Evolutionary conservation across 2,888 invertebrate genomes (phyloP).

Genomic region (Ectemnius cavifrons): DNA sequence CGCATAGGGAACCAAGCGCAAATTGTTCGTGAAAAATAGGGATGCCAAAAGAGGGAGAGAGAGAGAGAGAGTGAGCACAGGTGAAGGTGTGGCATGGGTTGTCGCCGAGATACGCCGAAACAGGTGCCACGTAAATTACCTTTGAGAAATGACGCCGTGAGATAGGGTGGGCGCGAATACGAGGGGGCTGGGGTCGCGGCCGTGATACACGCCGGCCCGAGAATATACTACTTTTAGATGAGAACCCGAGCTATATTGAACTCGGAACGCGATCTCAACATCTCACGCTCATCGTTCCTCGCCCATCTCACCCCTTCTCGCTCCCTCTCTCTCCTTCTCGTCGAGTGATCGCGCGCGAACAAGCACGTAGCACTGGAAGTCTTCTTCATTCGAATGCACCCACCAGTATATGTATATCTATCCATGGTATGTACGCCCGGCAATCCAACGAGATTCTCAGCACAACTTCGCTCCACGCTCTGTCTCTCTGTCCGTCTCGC

Average conservation of each 20-base stretch:
- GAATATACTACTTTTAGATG: conserved; percentile 18
- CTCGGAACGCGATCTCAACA: neutral
- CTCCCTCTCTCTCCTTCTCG: neutral
- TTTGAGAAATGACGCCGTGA: conserved; percentile 41
- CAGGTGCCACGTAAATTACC: conserved; percentile 42
- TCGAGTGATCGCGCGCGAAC: no score
- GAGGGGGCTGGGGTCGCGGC: neutral
- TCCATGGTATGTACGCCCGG: no score
- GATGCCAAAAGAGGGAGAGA: neutral
- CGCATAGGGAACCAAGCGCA: conserved; percentile 22
- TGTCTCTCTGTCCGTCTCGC: neutral
- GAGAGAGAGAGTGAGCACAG: no score
- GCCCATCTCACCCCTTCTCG: conserved; percentile 4
- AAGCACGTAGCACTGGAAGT: no score
- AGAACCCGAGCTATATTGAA: conserved; percentile 6
- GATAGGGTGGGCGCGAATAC: conserved; percentile 28
- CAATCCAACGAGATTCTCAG: no score
- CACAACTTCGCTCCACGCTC: neutral
- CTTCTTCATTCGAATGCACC: no score
- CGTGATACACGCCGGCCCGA: conserved; percentile 22
- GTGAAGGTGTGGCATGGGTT: neutral
- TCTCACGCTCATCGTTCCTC: neutral
- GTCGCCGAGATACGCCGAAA: conserved; percentile 25
- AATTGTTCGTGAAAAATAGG: conserved; percentile 26
- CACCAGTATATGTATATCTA: no score